Base-by-base conservation (phyloP, 2,113 vertebrate genomes). In the Gila orcuttii region DNA sequence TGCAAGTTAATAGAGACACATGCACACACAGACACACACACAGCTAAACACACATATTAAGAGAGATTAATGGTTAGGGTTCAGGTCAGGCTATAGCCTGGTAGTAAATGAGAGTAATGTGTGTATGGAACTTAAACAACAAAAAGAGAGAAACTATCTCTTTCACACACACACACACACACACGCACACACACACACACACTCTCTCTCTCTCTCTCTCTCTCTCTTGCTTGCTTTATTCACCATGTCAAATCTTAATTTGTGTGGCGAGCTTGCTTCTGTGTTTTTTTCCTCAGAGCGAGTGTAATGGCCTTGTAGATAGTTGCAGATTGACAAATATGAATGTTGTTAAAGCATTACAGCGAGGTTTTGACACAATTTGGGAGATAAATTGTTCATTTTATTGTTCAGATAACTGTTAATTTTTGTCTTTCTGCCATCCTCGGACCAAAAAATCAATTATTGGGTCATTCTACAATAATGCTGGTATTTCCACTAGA, bases 121-220 rank as follows among this genome's bases (percentile, higher is more conserved):
- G 73, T 85, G 71, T 79, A 75, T 83, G 69, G 77, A 83, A 79
- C 83, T 81, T 82, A 86, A 88, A 85, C 86, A 85, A 86, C 60
- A 85, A 80, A 87, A 73, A 79, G 87, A 93, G 91, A 91, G 90
- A 90, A 91, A 83, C 76, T 76, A 2, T 13, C 71, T 33, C 57
- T 66, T 68, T 47, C 45, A 4, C 12, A 74, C 42, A 36, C 79
- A 33, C 28, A n/a, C n/a, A n/a, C 45, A 4, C 12, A 74, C 42
- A 36, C 79, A 33, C 28, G n/a, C n/a, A n/a, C n/a, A n/a, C n/a
- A n/a, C 45, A 4, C 12, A 74, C 42, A 36, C 79, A 33, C 28
- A n/a, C 28, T 6, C 36, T 36, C 71, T 31, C 57, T 74, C 75
- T 33, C 42, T 15, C 11, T 81, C 57, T 81, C 76, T 36, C 59